Evolutionary conservation across 1,140 invertebrate species (phyloP), one percentile per base, ranked within the genome.

Genomic region (Thalassaphorura encarpata): DNA sequence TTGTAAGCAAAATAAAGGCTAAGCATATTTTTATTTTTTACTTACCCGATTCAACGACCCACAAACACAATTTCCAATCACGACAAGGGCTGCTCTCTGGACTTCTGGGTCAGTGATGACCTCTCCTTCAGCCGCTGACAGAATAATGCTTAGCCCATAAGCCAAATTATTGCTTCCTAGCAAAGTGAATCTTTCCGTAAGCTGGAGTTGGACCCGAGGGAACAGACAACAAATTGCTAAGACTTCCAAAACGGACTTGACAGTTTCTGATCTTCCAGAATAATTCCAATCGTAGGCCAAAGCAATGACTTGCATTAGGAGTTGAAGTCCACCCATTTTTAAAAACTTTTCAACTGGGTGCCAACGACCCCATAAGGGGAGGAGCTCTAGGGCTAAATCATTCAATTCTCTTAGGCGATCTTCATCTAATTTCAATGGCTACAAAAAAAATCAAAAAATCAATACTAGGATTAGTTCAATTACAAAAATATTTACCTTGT

Each of bases 241-340:
- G 41, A 90, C 86, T 73, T 97, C 92, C 45, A 97, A 69, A 4
- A 89, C 90, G 39, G 84, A 87, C 29, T 87, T 78, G 1, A 95
- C 85, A 0, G 89, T 94, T 71, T 97, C 93, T 18, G 83, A 82
- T 62, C 85, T 81, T 56, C 88, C 87, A 59, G 83, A 84, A 68
- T 86, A 93, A 71, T 87, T 89, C 89, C 91, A 94, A 66, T 92
- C 87, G 66, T 89, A 87, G 0, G 89, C 83, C 68, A 89, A 84
- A 2, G 85, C 87, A 49, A 96, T 85, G 1, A 95, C 83, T 70
- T 89, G 83, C 29, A 95, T 73, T 1, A 97, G 39, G 1, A 41
- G 28, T 1, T 56, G 31, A 15, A 62, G 31, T 31, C 60, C 60
- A 36, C 55, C 29, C 28, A 52, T 47, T 24, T 46, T 36, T 18